Conservation (phyloP, 2,888 invertebrate species). For the Himalopsyche japonica region DNA sequence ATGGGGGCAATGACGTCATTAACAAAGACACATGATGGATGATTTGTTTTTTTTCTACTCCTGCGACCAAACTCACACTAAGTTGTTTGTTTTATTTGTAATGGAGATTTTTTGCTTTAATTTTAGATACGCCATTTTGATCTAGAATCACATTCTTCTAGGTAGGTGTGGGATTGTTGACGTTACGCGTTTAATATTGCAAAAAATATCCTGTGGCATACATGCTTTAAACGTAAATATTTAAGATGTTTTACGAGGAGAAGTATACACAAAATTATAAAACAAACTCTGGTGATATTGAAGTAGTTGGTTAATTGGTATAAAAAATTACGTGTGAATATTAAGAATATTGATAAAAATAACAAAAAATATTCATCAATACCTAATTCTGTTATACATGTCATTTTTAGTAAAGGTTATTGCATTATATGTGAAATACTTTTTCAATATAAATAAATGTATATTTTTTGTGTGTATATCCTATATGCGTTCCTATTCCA, state of each 20-base stretch:
- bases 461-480: too few relatives aligned
- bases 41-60: constrained; percentile 2
- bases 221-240: background rate
- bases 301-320: background rate
- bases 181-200: background rate
- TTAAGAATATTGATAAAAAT: background rate
- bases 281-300: background rate
- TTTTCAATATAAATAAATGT: too few relatives aligned
- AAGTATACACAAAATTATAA: background rate
- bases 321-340: too few relatives aligned
- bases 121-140: background rate
- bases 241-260: background rate
- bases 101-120: background rate
- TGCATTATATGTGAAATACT: too few relatives aligned
- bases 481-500: too few relatives aligned
- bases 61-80: background rate
- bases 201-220: background rate
- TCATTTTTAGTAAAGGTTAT: too few relatives aligned
- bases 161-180: background rate
- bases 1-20: constrained; percentile 25
- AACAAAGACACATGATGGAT: constrained; percentile 7
- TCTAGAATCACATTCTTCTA: background rate
- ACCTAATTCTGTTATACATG: background rate
- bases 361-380: too few relatives aligned
- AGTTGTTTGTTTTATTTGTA: constrained; percentile 9